phyloP scores from a whole-genome alignment of 2,888 invertebrate genomes.

The Scaptomyza flava region DNA sequence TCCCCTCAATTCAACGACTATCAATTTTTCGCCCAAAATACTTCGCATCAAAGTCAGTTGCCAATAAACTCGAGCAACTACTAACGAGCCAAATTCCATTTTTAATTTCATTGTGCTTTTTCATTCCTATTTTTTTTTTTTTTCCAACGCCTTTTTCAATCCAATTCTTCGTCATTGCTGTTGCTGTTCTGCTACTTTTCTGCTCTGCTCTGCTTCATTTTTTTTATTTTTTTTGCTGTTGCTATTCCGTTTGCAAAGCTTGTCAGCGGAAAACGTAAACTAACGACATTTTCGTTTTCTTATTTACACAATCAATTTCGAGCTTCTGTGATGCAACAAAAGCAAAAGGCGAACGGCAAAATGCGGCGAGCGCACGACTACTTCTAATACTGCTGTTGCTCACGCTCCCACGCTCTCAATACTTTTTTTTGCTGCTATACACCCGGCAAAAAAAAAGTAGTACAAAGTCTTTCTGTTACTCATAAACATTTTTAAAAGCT shows the following conservation, averaged over 20 bases:
- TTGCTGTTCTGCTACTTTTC: slow-evolving; percentile 2
- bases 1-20: slow-evolving; percentile 22
- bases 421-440: slow-evolving; percentile 1
- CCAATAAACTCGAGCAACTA: slow-evolving; percentile 64
- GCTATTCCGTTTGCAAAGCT: slow-evolving; percentile 35
- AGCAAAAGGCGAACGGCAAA: slow-evolving; percentile 58
- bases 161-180: slow-evolving; percentile 12
- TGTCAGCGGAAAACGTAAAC: slow-evolving; percentile 79
- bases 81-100: slow-evolving; percentile 79
- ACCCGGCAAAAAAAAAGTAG: neutral
- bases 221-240: slow-evolving; percentile 4
- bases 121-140: slow-evolving; percentile 24
- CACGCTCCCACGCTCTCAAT: neutral
- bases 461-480: neutral
- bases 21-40: slow-evolving; percentile 57
- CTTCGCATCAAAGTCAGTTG: slow-evolving; percentile 64
- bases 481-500: neutral
- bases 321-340: slow-evolving; percentile 69
- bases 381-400: slow-evolving; percentile 2
- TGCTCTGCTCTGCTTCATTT: neutral
- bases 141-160: slow-evolving; percentile 46
- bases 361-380: slow-evolving; percentile 28
- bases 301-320: slow-evolving; percentile 79
- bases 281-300: slow-evolving; percentile 78
- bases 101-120: slow-evolving; percentile 66